Conservation (phyloP, 2,113 vertebrate genomes). For the Phylloscopus trochiloides region DNA sequence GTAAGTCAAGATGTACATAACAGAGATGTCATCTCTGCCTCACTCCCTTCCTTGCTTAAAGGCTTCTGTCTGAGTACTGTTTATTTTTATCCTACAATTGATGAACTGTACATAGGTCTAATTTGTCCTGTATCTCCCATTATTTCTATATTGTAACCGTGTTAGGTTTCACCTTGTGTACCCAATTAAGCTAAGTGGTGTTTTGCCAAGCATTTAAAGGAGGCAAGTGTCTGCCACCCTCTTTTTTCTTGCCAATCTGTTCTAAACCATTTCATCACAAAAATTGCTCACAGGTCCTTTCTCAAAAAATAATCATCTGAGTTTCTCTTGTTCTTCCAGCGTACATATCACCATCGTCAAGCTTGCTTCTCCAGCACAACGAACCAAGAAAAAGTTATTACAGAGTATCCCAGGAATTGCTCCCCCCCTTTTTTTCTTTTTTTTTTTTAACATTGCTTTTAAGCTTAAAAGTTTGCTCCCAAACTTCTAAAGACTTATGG, state of each 20-base stretch:
- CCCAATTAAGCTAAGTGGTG: not conserved
- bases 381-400: not conserved
- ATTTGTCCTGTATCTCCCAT: constrained; percentile 3
- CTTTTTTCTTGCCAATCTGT: not conserved
- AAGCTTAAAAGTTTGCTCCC: not conserved
- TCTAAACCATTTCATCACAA: not conserved
- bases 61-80: constrained; percentile 37
- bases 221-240: not conserved
- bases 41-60: constrained; percentile 36
- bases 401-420: not conserved
- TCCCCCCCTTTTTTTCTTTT: not conserved
- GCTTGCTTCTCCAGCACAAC: not conserved
- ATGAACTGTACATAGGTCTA: constrained; percentile 38
- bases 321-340: not conserved
- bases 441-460: not conserved
- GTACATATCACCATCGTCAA: not conserved
- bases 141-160: not conserved
- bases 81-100: constrained; percentile 64
- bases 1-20: constrained; percentile 54
- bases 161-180: not conserved
- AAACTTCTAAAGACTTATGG: not conserved
- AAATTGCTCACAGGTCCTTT: not conserved
- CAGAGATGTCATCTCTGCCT: constrained; percentile 56
- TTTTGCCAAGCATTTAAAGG: constrained; percentile 38
- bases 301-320: not conserved